Percentiles rank a stretch among this genome's conserved stretches.
Evolutionary conservation across 2,888 invertebrate genomes (phyloP).

Genomic region (Drosophila stalkeri): DNA sequence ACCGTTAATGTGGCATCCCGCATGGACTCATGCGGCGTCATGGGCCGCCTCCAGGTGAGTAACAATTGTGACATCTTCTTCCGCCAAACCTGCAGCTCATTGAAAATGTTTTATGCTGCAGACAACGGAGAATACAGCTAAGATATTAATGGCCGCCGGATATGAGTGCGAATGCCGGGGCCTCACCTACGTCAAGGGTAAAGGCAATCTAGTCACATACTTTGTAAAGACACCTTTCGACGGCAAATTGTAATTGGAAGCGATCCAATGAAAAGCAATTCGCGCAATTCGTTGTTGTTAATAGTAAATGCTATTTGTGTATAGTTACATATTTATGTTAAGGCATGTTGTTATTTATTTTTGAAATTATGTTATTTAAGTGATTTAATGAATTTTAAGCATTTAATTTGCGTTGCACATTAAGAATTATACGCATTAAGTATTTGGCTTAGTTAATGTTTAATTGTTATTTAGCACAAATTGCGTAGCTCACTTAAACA

Average conservation of each 20-base stretch:
- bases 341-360: constrained; percentile 75
- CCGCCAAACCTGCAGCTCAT: background rate
- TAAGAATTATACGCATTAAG: constrained; percentile 44
- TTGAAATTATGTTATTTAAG: constrained; percentile 47
- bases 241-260: constrained; percentile 85
- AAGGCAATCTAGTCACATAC: constrained; percentile 95
- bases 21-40: constrained; percentile 98
- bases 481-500: constrained; percentile 64
- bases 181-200: constrained; percentile 97
- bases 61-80: background rate
- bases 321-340: constrained; percentile 32
- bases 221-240: constrained; percentile 95
- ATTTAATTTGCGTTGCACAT: constrained; percentile 66
- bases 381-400: constrained; percentile 55
- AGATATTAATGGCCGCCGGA: constrained; percentile 93
- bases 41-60: constrained; percentile 92
- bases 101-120: constrained; percentile 70
- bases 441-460: constrained; percentile 41
- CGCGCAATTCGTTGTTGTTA: constrained; percentile 56
- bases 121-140: constrained; percentile 93
- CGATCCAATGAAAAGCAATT: constrained; percentile 39
- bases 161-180: constrained; percentile 96
- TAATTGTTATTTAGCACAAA: constrained; percentile 55
- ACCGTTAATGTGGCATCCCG: constrained; percentile 98
- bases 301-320: constrained; percentile 42